Evolutionary conservation across 2,797 vertebrate species (phyloP).

Genomic region (Brotogeris chrysoptera): DNA sequence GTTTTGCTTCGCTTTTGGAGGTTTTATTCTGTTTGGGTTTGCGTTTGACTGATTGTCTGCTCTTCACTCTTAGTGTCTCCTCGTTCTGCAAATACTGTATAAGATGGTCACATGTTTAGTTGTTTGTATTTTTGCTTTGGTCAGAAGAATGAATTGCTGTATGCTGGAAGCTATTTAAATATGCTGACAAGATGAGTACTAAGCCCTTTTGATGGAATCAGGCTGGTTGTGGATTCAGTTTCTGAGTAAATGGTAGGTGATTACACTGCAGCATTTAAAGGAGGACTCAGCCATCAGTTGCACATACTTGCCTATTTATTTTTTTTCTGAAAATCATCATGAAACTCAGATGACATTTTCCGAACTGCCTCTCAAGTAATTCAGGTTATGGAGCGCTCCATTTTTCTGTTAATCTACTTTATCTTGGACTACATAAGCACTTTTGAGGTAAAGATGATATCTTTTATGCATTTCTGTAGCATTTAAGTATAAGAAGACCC

Average conservation of each 20-base stretch:
- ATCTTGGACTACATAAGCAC: not conserved
- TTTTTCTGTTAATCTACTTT: not conserved
- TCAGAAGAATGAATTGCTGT: not conserved
- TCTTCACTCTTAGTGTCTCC: not conserved
- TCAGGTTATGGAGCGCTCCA: not conserved
- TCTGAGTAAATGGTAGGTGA: not conserved
- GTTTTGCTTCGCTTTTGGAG: not conserved
- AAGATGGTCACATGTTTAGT: not conserved
- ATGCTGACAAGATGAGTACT: not conserved
- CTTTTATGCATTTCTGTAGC: not conserved
- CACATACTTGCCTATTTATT: not conserved
- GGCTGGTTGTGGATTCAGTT: not conserved
- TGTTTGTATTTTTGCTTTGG: not conserved
- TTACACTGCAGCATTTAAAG: not conserved
- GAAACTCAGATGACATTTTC: not conserved
- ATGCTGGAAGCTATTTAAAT: not conserved
- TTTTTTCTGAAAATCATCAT: not conserved
- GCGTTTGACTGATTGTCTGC: not conserved
- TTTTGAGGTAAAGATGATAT: not conserved
- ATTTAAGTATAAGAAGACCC: not conserved
- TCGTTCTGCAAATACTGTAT: not conserved
- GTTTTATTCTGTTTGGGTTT: not conserved
- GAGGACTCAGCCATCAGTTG: not conserved
- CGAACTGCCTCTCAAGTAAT: not conserved
- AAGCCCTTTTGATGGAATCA: not conserved